Evolutionary conservation across 2,113 vertebrate genomes (phyloP).

Genomic region (Python bivittatus): DNA sequence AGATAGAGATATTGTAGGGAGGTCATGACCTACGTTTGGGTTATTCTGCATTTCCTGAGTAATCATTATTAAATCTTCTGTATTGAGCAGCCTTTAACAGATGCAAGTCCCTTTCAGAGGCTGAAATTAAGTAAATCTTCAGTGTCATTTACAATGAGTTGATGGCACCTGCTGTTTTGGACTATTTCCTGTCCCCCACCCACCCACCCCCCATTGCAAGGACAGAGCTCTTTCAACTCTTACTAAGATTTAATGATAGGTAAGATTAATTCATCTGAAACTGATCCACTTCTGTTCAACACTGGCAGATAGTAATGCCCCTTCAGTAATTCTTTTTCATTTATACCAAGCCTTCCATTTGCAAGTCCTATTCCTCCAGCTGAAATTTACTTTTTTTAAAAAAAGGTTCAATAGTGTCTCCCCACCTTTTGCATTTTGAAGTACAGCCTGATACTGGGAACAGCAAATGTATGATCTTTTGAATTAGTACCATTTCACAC

Average conservation of each 20-base stretch:
- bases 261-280: not conserved
- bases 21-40: not conserved
- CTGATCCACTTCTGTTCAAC: not conserved
- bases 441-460: not conserved
- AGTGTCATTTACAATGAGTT: not conserved
- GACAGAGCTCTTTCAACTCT: not conserved
- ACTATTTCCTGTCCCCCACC: not conserved
- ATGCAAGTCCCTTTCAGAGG: not conserved
- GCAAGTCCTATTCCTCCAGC: conserved; percentile 6
- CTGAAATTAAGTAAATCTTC: not conserved
- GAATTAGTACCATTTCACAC: conserved; percentile 5
- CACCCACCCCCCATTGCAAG: conserved; percentile 21
- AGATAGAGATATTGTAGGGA: not conserved
- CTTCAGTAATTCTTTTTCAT: not conserved
- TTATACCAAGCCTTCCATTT: conserved; percentile 10
- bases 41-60: not conserved
- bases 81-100: not conserved
- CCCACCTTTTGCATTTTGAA: not conserved
- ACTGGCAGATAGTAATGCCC: not conserved
- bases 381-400: conserved; percentile 22
- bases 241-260: not conserved
- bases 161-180: not conserved
- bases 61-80: not conserved
- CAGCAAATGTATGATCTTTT: conserved; percentile 8
- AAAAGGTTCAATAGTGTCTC: not conserved